A percentile compares a stretch with the other conserved stretches of the same genome.
Conservation (phyloP, 2,797 vertebrate species). For the Pempheris klunzingeri region DNA sequence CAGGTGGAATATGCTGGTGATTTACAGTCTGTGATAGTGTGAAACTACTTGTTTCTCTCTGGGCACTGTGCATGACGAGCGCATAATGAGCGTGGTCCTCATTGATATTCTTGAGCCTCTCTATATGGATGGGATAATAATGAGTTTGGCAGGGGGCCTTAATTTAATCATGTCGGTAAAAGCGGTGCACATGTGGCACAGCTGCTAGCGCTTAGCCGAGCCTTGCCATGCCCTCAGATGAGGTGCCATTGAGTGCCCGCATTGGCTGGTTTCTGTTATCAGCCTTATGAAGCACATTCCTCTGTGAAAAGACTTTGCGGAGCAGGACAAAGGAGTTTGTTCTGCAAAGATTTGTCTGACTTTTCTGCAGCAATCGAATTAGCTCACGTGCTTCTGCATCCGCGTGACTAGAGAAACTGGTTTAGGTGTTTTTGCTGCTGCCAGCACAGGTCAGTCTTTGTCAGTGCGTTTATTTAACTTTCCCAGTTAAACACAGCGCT, state of each 20-base stretch:
- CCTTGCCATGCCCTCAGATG: constrained; percentile 41
- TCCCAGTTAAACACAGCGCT: constrained; percentile 33
- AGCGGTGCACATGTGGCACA: constrained; percentile 75
- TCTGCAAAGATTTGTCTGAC: constrained; percentile 66
- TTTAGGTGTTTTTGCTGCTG: constrained; percentile 53
- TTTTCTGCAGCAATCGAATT: constrained; percentile 34
- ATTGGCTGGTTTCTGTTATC: constrained; percentile 53
- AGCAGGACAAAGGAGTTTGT: constrained; percentile 69
- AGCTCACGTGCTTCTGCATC: constrained; percentile 44
- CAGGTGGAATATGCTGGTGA: constrained; percentile 17
- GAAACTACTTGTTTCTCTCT: constrained; percentile 45
- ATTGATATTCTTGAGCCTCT: constrained; percentile 72
- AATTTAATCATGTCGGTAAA: constrained; percentile 78
- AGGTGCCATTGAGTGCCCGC: constrained; percentile 53
- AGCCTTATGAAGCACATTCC: constrained; percentile 61
- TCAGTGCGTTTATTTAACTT: constrained; percentile 60
- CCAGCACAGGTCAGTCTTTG: constrained; percentile 62
- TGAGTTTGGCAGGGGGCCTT: constrained; percentile 72
- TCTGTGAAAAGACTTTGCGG: constrained; percentile 43
- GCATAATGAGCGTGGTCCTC: constrained; percentile 65
- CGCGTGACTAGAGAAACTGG: constrained; percentile 69
- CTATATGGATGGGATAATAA: constrained; percentile 74
- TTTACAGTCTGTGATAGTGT: constrained; percentile 50
- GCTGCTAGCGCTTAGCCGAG: constrained; percentile 67
- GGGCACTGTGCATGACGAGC: constrained; percentile 40